Conservation (phyloP, 37 sponge, comb jelly and placozoan genomes). For the Crambe crambe region DNA sequence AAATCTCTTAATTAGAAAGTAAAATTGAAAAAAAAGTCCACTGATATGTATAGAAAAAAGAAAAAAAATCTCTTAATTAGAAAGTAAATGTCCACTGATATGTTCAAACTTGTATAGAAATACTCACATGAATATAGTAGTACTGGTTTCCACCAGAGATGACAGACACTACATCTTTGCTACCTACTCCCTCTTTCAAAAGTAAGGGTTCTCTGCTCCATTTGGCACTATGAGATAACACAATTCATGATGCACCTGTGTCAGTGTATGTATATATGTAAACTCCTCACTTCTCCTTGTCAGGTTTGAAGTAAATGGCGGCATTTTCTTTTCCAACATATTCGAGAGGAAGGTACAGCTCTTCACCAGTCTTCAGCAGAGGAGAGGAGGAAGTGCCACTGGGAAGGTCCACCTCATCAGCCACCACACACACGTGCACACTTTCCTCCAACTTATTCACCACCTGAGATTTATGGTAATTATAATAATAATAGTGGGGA, state of each 20-base stretch:
- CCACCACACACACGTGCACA: not conserved
- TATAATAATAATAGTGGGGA: too few relatives aligned
- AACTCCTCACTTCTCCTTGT: not conserved
- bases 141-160: not conserved
- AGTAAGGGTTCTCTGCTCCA: not conserved
- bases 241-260: not conserved
- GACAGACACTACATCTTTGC: not conserved
- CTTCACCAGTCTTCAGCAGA: not conserved
- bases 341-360: not conserved
- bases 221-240: not conserved
- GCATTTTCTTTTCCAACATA: not conserved
- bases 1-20: too few relatives aligned
- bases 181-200: not conserved
- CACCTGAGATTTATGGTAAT: too few relatives aligned
- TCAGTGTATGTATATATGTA: not conserved
- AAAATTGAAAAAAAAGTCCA: too few relatives aligned
- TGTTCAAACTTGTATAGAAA: too few relatives aligned
- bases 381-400: not conserved
- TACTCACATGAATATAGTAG: constrained; percentile 33
- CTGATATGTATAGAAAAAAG: not conserved
- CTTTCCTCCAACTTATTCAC: not conserved
- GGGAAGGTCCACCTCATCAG: not conserved
- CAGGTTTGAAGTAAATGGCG: not conserved
- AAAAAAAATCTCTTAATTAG: not conserved
- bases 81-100: not conserved